Conservation (phyloP, 1,140 invertebrate species). For the Drosophila navojoa region DNA sequence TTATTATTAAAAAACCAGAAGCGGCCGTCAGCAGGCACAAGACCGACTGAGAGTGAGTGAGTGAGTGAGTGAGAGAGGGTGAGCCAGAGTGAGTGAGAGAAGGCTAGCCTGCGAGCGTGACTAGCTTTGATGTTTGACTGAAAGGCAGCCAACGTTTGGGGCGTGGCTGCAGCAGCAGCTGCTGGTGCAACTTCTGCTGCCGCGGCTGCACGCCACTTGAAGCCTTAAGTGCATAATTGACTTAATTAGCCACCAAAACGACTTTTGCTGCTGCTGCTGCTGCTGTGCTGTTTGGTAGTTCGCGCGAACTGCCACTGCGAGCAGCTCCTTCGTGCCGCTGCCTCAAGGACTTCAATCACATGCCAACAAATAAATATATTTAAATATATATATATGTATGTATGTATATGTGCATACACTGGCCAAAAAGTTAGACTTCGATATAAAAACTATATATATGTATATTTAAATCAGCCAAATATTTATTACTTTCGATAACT, state of each 20-base stretch:
- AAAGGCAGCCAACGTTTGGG: constrained; percentile 56
- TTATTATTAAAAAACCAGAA: constrained; percentile 74
- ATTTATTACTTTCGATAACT: too few species aligned
- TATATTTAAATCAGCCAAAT: too few species aligned
- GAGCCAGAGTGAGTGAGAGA: background rate
- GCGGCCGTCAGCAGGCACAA: constrained; percentile 21
- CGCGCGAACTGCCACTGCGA: constrained; percentile 30
- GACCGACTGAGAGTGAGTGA: background rate
- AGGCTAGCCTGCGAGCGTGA: constrained; percentile 60
- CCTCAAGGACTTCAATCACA: constrained; percentile 62
- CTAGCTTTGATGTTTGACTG: constrained; percentile 79
- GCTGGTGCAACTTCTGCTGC: constrained; percentile 26
- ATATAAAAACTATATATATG: too few species aligned
- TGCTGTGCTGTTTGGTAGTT: constrained; percentile 25
- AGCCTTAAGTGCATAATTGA: constrained; percentile 79
- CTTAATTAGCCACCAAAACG: constrained; percentile 81
- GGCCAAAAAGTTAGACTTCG: background rate
- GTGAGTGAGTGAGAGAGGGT: constrained; percentile 6
- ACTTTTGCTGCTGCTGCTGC: constrained; percentile 40
- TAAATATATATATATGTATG: background rate
- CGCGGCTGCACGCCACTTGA: constrained; percentile 74
- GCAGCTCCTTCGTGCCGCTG: constrained; percentile 59
- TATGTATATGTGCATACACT: background rate
- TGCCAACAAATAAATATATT: background rate
- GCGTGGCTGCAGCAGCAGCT: constrained; percentile 9